These are phyloP conservation scores for Liparis tanakae DNA, from an alignment of 2,797 vertebrate genomes.

Conservation along the genomic window DNA sequence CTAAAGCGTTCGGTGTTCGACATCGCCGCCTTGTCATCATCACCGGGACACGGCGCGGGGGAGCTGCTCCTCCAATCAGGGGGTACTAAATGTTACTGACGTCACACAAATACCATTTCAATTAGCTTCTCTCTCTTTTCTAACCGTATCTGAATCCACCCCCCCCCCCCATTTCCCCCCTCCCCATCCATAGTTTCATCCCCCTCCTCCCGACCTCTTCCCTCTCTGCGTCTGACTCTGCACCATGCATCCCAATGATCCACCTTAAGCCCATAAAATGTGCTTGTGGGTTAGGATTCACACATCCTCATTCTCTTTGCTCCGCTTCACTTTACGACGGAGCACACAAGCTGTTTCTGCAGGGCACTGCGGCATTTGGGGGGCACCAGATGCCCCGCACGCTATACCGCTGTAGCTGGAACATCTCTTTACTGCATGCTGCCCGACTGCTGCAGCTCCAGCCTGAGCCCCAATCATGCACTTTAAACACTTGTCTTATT, in stretches of 20 bases:
- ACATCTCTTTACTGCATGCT: slow-evolving; percentile 42
- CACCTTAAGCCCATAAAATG: slow-evolving; percentile 65
- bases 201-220: not conserved
- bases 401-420: slow-evolving; percentile 40
- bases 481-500: slow-evolving; percentile 18
- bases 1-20: slow-evolving; percentile 13
- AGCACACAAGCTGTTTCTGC: slow-evolving; percentile 71
- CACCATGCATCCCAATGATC: slow-evolving; percentile 69
- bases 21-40: not conserved
- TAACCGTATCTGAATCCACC: slow-evolving; percentile 4
- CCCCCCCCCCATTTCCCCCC: too few species aligned
- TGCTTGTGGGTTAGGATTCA: slow-evolving; percentile 68
- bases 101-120: not conserved
- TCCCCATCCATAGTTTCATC: slow-evolving; percentile 39
- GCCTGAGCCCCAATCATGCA: slow-evolving; percentile 36
- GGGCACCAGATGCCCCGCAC: slow-evolving; percentile 59
- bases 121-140: slow-evolving; percentile 3
- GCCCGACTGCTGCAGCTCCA: slow-evolving; percentile 53
- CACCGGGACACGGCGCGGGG: slow-evolving; percentile 1
- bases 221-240: slow-evolving; percentile 42
- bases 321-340: slow-evolving; percentile 72
- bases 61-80: slow-evolving; percentile 19
- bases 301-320: slow-evolving; percentile 75
- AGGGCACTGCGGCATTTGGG: slow-evolving; percentile 72
- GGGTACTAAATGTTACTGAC: slow-evolving; percentile 28